A percentile compares a stretch with the other conserved stretches of the same genome.
Conservation (phyloP, 2,797 vertebrate genomes). For the Loriculus beryllinus region DNA sequence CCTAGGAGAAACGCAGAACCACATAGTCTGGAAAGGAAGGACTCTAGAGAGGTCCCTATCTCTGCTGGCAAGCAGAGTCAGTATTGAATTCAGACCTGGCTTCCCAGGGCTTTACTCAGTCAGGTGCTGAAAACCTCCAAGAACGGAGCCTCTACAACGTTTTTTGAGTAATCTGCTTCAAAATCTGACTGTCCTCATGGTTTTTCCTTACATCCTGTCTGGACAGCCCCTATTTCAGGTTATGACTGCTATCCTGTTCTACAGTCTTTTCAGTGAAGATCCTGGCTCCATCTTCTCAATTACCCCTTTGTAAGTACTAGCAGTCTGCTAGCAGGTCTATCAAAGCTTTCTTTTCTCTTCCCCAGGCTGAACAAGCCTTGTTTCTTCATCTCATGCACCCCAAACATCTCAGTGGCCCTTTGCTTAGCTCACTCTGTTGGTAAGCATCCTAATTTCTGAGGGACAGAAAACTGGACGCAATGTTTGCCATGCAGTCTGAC, state of each 20-base stretch:
- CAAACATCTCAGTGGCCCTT: not conserved
- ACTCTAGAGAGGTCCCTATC: not conserved
- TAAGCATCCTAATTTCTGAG: not conserved
- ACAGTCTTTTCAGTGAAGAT: not conserved
- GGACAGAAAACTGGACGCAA: not conserved
- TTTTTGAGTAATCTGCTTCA: not conserved
- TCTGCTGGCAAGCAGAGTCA: not conserved
- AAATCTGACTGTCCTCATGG: not conserved
- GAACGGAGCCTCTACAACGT: fast-evolving
- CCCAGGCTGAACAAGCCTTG: not conserved
- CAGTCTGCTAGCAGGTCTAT: not conserved
- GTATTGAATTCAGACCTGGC: not conserved
- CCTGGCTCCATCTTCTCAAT: not conserved
- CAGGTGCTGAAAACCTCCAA: not conserved
- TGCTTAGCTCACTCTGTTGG: not conserved
- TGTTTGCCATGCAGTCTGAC: not conserved
- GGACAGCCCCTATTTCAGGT: not conserved
- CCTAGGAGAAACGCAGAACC: not conserved
- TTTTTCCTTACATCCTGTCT: not conserved
- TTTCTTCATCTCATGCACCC: not conserved
- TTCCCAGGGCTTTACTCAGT: not conserved
- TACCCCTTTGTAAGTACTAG: not conserved
- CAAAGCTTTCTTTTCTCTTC: not conserved
- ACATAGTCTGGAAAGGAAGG: not conserved
- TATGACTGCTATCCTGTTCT: not conserved